Evolutionary conservation across 37 sponge, comb jelly and placozoan species (phyloP).

Genomic region (Theonella swinhoei): DNA sequence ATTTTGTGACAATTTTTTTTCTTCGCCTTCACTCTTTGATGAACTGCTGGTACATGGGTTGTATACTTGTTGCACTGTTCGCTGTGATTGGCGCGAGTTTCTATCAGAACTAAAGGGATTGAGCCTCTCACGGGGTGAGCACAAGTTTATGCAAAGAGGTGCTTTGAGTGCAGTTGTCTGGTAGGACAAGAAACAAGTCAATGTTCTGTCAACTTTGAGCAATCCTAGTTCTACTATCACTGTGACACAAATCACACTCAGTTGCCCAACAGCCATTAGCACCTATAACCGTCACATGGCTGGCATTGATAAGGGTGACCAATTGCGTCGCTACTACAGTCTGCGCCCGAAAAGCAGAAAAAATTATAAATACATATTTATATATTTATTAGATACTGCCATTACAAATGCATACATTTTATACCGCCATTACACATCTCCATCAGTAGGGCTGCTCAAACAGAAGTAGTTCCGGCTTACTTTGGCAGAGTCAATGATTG

Average conservation of each 20-base stretch:
- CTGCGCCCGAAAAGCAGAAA: conserved; percentile 6
- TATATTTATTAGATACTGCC: neutral
- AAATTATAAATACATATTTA: conserved; percentile 3
- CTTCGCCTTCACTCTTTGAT: too few relatives aligned
- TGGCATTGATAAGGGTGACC: conserved; percentile 5
- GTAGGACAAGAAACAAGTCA: conserved; percentile 2
- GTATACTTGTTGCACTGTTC: too few relatives aligned
- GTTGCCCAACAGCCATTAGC: neutral
- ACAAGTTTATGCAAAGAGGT: too few relatives aligned
- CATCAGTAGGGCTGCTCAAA: too few relatives aligned
- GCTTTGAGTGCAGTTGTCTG: neutral
- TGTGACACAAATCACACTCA: neutral
- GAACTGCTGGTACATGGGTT: too few relatives aligned
- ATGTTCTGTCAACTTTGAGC: neutral
- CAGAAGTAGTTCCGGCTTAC: neutral
- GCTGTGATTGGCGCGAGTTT: too few relatives aligned
- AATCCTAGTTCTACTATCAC: neutral
- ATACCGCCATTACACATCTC: neutral
- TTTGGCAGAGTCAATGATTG: neutral
- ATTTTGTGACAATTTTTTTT: too few relatives aligned
- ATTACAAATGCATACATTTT: conserved; percentile 9
- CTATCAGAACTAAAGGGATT: too few relatives aligned
- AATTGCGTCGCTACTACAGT: conserved; percentile 2
- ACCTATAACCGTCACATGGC: conserved; percentile 14
- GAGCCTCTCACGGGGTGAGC: too few relatives aligned